Conservation (phyloP, 2,888 invertebrate genomes). For the Pimpla rufipes region DNA sequence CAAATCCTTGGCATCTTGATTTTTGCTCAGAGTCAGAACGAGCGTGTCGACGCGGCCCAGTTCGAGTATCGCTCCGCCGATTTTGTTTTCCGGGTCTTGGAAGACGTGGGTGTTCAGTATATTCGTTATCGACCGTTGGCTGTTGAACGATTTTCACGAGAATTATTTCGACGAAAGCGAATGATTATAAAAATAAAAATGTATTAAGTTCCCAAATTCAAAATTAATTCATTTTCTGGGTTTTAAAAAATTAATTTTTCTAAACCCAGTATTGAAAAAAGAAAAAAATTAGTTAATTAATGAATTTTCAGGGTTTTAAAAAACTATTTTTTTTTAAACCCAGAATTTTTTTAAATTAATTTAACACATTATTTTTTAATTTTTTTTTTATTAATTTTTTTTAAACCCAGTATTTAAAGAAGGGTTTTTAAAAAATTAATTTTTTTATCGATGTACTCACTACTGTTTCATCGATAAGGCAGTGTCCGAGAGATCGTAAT, state of each 20-base stretch:
- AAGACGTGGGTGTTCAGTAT: slow-evolving; percentile 87
- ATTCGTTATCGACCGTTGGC: slow-evolving; percentile 84
- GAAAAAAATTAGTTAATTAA: no score
- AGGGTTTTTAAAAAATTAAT: no score
- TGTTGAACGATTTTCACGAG: slow-evolving; percentile 64
- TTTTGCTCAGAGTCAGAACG: slow-evolving; percentile 86
- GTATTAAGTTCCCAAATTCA: no score
- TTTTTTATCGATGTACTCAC: slow-evolving; percentile 64
- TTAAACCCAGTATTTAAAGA: no score
- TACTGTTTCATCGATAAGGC: slow-evolving; percentile 72
- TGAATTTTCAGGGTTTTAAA: no score
- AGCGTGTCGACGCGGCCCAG: slow-evolving; percentile 87
- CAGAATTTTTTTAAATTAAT: no score
- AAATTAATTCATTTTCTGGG: no score
- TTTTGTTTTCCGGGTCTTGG: slow-evolving; percentile 85
- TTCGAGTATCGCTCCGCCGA: slow-evolving; percentile 87
- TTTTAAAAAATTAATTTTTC: no score
- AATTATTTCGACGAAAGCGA: neutral
- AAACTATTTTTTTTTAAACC: no score
- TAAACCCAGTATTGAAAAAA: no score
- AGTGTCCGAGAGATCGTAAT: slow-evolving; percentile 78
- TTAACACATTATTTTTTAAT: no score
- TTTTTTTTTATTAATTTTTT: neutral
- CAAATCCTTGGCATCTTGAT: slow-evolving; percentile 85
- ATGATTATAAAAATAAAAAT: neutral